Base-by-base conservation (phyloP, 1,140 invertebrate genomes). In the Pantala flavescens region DNA sequence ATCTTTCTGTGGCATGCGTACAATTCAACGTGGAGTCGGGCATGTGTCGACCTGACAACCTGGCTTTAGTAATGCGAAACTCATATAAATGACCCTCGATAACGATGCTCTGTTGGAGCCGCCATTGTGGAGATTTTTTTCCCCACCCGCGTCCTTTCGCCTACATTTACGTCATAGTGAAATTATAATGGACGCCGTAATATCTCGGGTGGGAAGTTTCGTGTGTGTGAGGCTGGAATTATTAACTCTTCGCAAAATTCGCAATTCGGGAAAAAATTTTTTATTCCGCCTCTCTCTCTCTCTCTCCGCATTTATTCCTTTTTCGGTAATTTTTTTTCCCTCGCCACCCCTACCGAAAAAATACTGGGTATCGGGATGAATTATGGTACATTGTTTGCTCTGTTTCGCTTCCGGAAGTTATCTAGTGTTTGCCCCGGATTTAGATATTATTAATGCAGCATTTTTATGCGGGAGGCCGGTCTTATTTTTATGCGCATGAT, bases 61-160 rank as follows among this genome's bases (percentile, higher is more conserved):
- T 63, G 49, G 49, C 49, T 63, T 63, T 63, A 63, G 49, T 63
- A 63, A 63, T 63, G 49, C 49, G 49, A 63, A 63, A 63, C 49
- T 63, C 49, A 63, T 63, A 63, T 63, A 63, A 63, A 63, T 63
- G 49, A 63, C 49, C 49, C 49, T 63, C 49, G 49, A 63, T 63
- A 63, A 63, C 49, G 49, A 63, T 12, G 49, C 49, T 63, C 49
- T 63, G 49, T 63, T 63, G 49, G 49, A 63, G 49, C 49, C 49
- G 49, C 49, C 49, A 63, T 63, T 63, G 49, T 63, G 49, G 49
- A 16, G n/a, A 19, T 63, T 63, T 63, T 63, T 63, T 63, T 12
- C 1, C 49, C 49, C n/a, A 3, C 49, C 12, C n/a, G 49, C n/a
- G 12, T 63, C 49, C 49, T 63, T 21, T 63, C 49, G 14, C 49